These are phyloP conservation scores for Sebastes hubbsi DNA, from an alignment of 2,797 vertebrate species.

Conservation along the genomic window DNA sequence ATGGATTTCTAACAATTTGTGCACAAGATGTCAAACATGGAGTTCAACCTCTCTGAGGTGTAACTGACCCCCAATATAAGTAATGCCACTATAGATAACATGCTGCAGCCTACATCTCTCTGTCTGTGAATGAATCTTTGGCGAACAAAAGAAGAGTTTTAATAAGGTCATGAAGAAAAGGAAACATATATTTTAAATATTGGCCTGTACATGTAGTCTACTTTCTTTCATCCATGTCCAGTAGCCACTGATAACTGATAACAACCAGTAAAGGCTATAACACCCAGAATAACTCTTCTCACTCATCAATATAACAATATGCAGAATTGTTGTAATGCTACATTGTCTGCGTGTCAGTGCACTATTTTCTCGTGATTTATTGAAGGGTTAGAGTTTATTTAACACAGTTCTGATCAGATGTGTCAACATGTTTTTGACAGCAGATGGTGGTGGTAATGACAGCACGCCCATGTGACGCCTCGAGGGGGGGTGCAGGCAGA, in stretches of 20 bases:
- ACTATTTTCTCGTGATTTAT: neutral
- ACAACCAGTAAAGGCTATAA: neutral
- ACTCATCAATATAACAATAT: neutral
- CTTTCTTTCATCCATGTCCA: neutral
- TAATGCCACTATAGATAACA: no score
- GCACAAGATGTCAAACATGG: no score
- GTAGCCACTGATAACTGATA: neutral
- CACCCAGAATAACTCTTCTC: neutral
- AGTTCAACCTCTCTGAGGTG: no score
- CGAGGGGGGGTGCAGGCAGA: neutral
- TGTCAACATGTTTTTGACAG: neutral
- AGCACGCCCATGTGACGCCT: neutral
- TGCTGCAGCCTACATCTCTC: no score
- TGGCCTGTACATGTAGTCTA: neutral
- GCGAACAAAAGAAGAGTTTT: no score
- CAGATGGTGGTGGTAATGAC: neutral
- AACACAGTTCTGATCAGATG: neutral
- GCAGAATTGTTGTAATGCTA: neutral
- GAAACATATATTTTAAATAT: no score
- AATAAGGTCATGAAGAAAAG: no score
- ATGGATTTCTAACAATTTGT: no score
- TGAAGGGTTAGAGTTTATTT: neutral
- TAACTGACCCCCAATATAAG: no score
- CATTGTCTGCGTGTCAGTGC: no score
- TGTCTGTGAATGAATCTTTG: no score